These are phyloP conservation scores for Scarus forsteni DNA, from an alignment of 2,797 vertebrate genomes.

Conservation along the genomic window DNA sequence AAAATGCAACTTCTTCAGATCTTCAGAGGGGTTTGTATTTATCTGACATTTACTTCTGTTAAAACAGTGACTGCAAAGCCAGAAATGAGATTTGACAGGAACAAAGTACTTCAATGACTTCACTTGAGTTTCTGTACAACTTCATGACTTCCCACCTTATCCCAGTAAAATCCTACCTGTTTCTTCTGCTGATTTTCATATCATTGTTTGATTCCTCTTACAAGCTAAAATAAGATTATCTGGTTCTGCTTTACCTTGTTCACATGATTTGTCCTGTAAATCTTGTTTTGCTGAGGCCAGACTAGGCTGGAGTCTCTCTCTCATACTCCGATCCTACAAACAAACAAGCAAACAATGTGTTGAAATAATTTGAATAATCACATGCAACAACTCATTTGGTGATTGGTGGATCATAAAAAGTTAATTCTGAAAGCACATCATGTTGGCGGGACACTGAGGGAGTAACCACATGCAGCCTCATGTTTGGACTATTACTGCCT, in stretches of 20 bases:
- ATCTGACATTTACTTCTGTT: no score
- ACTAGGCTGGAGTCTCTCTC: slow-evolving; percentile 60
- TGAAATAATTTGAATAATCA: neutral
- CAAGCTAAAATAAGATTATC: neutral
- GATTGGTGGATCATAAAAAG: slow-evolving; percentile 6
- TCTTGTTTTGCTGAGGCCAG: slow-evolving; percentile 55
- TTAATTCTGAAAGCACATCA: slow-evolving; percentile 2
- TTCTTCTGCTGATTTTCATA: neutral
- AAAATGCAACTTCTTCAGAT: no score
- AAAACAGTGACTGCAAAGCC: no score
- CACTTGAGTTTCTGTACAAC: no score
- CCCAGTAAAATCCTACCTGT: neutral
- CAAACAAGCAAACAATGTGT: slow-evolving; percentile 1
- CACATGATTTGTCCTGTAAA: slow-evolving; percentile 56
- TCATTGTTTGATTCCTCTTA: neutral
- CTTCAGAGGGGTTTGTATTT: no score
- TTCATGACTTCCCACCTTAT: neutral
- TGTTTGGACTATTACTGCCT: slow-evolving; percentile 41
- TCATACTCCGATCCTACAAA: slow-evolving; percentile 65
- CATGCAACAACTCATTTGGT: neutral
- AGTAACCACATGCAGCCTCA: neutral
- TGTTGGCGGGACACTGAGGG: neutral
- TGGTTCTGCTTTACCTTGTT: slow-evolving; percentile 53
- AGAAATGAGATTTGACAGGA: no score
- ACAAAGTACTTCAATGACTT: no score